Evolutionary conservation across 2,888 invertebrate genomes (phyloP), one percentile per base, ranked within the genome.

Genomic region (Schizaphis graminum): DNA sequence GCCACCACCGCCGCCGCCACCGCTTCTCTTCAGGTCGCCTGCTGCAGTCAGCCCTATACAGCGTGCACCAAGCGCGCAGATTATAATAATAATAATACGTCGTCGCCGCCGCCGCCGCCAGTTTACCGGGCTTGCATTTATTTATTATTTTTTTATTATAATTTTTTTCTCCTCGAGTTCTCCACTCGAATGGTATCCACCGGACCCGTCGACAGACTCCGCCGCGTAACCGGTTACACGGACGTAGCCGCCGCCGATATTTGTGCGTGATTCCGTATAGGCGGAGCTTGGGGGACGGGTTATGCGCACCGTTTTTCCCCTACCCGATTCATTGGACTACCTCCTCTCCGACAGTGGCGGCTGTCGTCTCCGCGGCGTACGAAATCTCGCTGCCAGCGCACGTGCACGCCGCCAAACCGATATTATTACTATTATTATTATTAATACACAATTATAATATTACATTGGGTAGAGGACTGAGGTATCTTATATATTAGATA

Each of bases 261-360:
- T 44, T n/a, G 47, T 21, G 35, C 77, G 56, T 88, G 67, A 35
- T 49, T 87, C 53, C 21, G 26, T 86, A 90, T 91, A 94, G 94
- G 94, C 94, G 94, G 94, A 91, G 94, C 94, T 91, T 67, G 90
- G 94, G 94, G 94, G 94, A 94, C 94, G 94, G 94, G 90, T 94
- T 94, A 94, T 41, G 94, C 94, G 94, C 41, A 91, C 86, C 49
- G 91, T 91, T 94, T 90, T 94, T 94, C 94, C 94, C 94, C 94
- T 94, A 94, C 94, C 67, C 85, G 85, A 84, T 21, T 28, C 94
- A 35, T 21, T 86, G 94, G 94, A 91, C 94, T 61, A 91, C 94
- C 94, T 94, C 94, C 94, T 94, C 94, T 61, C 93, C 24, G 89
- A 49, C 85, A 61, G 53, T 35, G 49, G 77, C 77, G 86, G n/a